phyloP scores from a whole-genome alignment of 2,113 vertebrate genomes.

The Spheniscus mendiculus region DNA sequence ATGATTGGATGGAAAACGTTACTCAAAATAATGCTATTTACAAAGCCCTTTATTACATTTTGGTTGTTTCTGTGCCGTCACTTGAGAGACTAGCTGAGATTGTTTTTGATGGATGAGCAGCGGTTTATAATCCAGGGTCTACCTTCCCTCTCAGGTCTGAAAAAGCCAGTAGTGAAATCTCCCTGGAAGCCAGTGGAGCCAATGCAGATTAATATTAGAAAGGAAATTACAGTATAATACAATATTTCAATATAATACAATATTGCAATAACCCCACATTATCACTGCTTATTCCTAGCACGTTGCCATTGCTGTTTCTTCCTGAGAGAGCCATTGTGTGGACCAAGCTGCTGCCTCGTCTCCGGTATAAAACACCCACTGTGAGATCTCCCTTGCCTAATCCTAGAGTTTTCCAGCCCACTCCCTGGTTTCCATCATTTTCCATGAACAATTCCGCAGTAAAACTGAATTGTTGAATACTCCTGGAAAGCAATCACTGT shows the following conservation, averaged over 20 bases:
- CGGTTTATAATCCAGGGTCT: background rate
- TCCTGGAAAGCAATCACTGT: background rate
- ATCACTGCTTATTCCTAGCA: background rate
- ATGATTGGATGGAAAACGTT: background rate
- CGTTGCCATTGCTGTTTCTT: background rate
- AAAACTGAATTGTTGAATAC: background rate
- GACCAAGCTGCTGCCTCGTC: background rate
- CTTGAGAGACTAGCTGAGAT: background rate
- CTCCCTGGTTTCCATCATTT: background rate
- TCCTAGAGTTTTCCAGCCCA: background rate
- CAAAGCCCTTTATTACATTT: background rate
- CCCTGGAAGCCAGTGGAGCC: background rate
- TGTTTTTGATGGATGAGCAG: background rate
- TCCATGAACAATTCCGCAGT: background rate
- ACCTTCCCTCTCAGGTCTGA: background rate
- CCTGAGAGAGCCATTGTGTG: background rate
- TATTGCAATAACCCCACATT: background rate
- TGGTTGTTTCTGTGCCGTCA: background rate
- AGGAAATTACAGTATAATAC: background rate
- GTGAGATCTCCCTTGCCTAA: background rate
- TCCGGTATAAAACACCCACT: background rate
- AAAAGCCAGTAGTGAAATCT: background rate
- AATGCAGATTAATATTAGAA: background rate
- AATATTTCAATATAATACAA: background rate
- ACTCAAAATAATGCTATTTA: background rate